These are phyloP conservation scores for Asobara japonica DNA, from an alignment of 1,140 invertebrate genomes.

Conservation along the genomic window DNA sequence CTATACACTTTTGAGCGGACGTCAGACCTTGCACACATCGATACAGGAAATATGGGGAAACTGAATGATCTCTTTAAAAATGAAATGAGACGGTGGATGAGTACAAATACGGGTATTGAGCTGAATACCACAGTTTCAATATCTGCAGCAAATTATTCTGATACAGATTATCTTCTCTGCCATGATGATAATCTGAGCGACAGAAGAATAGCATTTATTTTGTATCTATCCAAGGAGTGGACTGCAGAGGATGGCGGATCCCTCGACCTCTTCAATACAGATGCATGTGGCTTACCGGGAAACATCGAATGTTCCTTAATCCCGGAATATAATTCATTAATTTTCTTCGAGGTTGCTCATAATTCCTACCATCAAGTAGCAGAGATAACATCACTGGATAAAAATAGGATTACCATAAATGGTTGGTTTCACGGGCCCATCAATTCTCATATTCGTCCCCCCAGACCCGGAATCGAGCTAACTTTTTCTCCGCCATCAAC, in stretches of 20 bases:
- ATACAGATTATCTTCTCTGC: constrained; percentile 77
- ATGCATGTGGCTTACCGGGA: constrained; percentile 68
- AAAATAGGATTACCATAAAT: constrained; percentile 76
- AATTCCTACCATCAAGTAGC: constrained; percentile 72
- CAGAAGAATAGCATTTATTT: constrained; percentile 77
- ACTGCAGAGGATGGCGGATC: constrained; percentile 71
- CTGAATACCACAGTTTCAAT: constrained; percentile 73
- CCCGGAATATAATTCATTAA: constrained; percentile 76
- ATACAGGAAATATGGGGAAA: constrained; percentile 65
- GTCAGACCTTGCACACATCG: constrained; percentile 70
- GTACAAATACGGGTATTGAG: constrained; percentile 69
- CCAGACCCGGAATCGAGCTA: constrained; percentile 29
- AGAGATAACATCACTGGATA: constrained; percentile 72
- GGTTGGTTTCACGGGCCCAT: constrained; percentile 79
- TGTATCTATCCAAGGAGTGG: constrained; percentile 74
- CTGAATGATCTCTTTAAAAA: constrained; percentile 70
- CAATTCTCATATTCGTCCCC: constrained; percentile 10
- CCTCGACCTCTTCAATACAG: constrained; percentile 72
- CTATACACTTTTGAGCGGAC: constrained; percentile 79
- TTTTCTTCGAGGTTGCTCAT: constrained; percentile 75
- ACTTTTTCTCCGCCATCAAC: constrained; percentile 43
- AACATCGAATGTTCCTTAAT: constrained; percentile 67
- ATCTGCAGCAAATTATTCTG: constrained; percentile 76
- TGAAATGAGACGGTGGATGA: constrained; percentile 71
- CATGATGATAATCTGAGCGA: constrained; percentile 80